Conservation (phyloP, 1,140 invertebrate genomes). For the Chironomus striatipennis region DNA sequence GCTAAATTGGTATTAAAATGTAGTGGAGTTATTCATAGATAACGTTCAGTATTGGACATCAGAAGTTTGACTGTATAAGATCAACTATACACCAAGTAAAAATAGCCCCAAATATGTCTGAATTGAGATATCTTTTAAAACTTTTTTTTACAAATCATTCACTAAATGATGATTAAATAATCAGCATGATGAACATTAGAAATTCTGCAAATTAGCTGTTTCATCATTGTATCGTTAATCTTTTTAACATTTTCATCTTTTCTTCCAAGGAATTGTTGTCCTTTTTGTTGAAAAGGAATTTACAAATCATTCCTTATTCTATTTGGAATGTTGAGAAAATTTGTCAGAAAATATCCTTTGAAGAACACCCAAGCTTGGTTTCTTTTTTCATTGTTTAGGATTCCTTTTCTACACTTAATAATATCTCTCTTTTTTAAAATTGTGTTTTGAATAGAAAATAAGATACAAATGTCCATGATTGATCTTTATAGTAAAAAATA, state of each 20-base stretch:
- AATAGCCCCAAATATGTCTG: too few relatives aligned
- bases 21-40: too few relatives aligned
- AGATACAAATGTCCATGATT: too few relatives aligned
- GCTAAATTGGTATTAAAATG: neutral
- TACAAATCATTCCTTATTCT: too few relatives aligned
- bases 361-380: neutral
- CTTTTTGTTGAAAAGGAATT: neutral
- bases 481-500: too few relatives aligned
- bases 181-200: neutral
- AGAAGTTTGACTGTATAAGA: too few relatives aligned
- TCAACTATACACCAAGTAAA: too few relatives aligned
- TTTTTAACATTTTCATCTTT: neutral
- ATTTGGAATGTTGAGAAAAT: neutral
- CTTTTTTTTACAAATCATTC: neutral
- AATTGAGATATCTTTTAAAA: too few relatives aligned
- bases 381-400: neutral
- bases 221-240: slow-evolving; percentile 4
- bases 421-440: too few relatives aligned
- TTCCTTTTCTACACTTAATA: too few relatives aligned
- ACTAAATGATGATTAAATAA: slow-evolving; percentile 17
- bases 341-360: neutral
- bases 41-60: too few relatives aligned
- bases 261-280: neutral
- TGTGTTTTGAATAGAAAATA: too few relatives aligned
- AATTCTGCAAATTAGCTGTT: slow-evolving; percentile 14